Conservation (phyloP, 2,113 vertebrate species). For the Eulemur rufifrons region DNA sequence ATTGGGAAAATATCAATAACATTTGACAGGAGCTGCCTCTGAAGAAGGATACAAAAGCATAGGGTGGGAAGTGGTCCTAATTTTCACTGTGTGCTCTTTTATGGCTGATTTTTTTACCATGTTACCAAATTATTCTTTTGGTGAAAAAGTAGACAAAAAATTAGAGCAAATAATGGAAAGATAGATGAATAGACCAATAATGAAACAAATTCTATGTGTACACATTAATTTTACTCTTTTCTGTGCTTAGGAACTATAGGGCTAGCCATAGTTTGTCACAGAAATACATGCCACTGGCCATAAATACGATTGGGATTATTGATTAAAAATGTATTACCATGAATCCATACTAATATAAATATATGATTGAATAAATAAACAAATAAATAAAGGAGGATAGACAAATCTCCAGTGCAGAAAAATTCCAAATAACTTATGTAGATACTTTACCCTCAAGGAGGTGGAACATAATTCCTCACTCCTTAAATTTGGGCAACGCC, state of each 20-base stretch:
- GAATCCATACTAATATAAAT: background rate
- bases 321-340: slow-evolving; percentile 9
- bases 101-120: background rate
- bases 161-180: background rate
- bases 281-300: slow-evolving; percentile 16
- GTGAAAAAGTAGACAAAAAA: slow-evolving; percentile 1
- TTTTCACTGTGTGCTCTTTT: slow-evolving; percentile 42
- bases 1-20: background rate
- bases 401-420: background rate
- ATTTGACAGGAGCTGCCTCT: background rate
- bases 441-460: slow-evolving; percentile 16
- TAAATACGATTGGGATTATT: slow-evolving; percentile 25
- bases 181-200: background rate
- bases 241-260: background rate
- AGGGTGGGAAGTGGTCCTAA: background rate
- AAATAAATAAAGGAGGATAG: background rate
- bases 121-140: background rate
- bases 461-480: background rate
- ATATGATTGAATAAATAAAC: background rate
- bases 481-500: background rate
- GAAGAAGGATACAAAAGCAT: background rate
- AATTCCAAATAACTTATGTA: slow-evolving; percentile 31
- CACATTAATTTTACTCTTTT: background rate
- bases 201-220: background rate
- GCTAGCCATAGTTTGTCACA: background rate